These are phyloP conservation scores for Drosophila neotestacea DNA, from an alignment of 2,888 invertebrate genomes.

Conservation along the genomic window DNA sequence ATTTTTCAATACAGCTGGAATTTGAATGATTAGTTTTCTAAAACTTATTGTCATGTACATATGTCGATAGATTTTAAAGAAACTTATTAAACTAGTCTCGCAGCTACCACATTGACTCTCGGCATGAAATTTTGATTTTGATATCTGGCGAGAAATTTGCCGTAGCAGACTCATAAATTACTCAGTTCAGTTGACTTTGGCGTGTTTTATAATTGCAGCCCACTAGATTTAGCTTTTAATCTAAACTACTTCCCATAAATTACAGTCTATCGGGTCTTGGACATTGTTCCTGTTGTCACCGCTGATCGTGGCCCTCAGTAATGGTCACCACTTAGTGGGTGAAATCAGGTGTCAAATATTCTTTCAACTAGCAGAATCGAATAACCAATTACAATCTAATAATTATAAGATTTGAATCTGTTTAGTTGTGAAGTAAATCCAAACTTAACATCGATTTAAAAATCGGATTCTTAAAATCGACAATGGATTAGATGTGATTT, in stretches of 20 bases:
- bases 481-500: too few relatives aligned
- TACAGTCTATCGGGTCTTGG: slow-evolving; percentile 22
- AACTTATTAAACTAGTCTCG: slow-evolving; percentile 28
- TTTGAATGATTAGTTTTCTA: too few relatives aligned
- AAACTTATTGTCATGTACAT: too few relatives aligned
- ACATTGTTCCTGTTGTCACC: background rate
- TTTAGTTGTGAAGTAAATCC: too few relatives aligned
- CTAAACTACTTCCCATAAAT: slow-evolving; percentile 50
- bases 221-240: slow-evolving; percentile 52
- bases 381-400: too few relatives aligned
- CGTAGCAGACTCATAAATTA: slow-evolving; percentile 36
- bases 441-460: too few relatives aligned
- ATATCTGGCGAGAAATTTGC: slow-evolving; percentile 38
- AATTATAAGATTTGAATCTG: too few relatives aligned
- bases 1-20: background rate
- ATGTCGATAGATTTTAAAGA: background rate
- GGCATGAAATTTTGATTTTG: slow-evolving; percentile 35
- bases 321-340: background rate
- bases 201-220: slow-evolving; percentile 26
- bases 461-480: too few relatives aligned
- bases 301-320: background rate
- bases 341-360: background rate
- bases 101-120: slow-evolving; percentile 1
- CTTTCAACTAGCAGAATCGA: background rate
- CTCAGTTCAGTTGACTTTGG: slow-evolving; percentile 18